Base-by-base conservation (phyloP, 2,888 invertebrate species). In the Antitype chi region DNA sequence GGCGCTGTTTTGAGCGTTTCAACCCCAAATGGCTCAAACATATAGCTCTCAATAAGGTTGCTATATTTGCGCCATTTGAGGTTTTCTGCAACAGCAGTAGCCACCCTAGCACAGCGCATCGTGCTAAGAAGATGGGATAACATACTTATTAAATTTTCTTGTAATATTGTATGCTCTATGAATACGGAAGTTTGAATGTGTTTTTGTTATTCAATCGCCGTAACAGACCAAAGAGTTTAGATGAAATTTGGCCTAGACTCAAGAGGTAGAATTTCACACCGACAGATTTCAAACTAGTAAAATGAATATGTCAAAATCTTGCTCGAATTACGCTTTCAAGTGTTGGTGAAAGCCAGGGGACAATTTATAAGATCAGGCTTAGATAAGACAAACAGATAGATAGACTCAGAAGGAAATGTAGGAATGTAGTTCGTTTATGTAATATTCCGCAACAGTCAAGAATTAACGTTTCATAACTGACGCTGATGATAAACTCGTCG, bases 381-480 rank as follows among this genome's bases (percentile, higher is more conserved):
- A 25, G 38, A 66, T 70, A 73, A 76, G 9, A 80, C 57, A 59
- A 66, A 49, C 25, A 70, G 20, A 59, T 28, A 63, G 43, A 74
- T n/a, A 80, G 2, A 32, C 43, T 38, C 17, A 6, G 69, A 6
- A 68, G 53, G 43, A 83, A 74, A 68, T 59, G n/a, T 23, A 79
- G 60, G 52, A 78, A 78, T 70, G 57, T 55, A 60, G 32, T 55
- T 68, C 17, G 15, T 57, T 83, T 82, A 74, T 71, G 60, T 69
- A 74, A 83, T 55, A 75, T 52, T 71, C 43, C 17, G 80, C 23
- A 84, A 70, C 69, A 64, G 7, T 13, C n/a, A 67, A 74, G 68
- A 79, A 75, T 71, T 66, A 60, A 62, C 17, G 57, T 83, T 83
- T 52, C 81, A 67, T 74, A 84, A 84, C 76, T 8, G 28, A n/a